These are phyloP conservation scores for Drosophila sechellia DNA, from an alignment of 1,140 invertebrate species.

Conservation along the genomic window DNA sequence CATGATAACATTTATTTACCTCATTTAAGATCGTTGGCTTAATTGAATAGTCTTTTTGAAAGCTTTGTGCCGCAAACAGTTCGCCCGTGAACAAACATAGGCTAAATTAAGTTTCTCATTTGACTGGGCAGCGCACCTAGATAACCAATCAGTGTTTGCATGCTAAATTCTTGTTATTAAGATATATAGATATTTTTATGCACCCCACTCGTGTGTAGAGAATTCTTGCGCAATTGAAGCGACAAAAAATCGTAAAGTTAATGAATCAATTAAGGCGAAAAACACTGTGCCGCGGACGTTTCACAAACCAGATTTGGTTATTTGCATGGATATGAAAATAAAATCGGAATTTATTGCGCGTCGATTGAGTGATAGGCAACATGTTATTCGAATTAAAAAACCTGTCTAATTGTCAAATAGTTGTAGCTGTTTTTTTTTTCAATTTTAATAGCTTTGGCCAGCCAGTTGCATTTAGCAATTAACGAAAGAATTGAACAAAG, in stretches of 20 bases:
- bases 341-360: slow-evolving; percentile 43
- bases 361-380: slow-evolving; percentile 37
- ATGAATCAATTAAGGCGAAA: slow-evolving; percentile 40
- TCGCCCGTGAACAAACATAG: slow-evolving; percentile 1
- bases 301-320: slow-evolving; percentile 30
- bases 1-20: no score
- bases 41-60: neutral
- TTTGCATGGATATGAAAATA: slow-evolving; percentile 20
- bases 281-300: neutral
- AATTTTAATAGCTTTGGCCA: slow-evolving; percentile 34
- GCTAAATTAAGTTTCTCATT: slow-evolving; percentile 16
- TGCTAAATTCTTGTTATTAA: slow-evolving; percentile 16
- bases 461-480: slow-evolving; percentile 38
- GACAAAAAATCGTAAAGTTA: slow-evolving; percentile 32
- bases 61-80: neutral
- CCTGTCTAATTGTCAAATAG: slow-evolving; percentile 27
- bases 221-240: slow-evolving; percentile 16
- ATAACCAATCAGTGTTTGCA: slow-evolving; percentile 29
- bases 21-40: neutral
- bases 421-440: slow-evolving; percentile 10
- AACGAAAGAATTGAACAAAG: slow-evolving; percentile 27
- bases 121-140: slow-evolving; percentile 18
- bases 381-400: slow-evolving; percentile 57
- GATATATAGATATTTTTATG: neutral
- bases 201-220: neutral